Percentiles rank a stretch among this genome's conserved stretches.
phyloP scores from a whole-genome alignment of 2,888 invertebrate species.

The Hemithea aestivaria region DNA sequence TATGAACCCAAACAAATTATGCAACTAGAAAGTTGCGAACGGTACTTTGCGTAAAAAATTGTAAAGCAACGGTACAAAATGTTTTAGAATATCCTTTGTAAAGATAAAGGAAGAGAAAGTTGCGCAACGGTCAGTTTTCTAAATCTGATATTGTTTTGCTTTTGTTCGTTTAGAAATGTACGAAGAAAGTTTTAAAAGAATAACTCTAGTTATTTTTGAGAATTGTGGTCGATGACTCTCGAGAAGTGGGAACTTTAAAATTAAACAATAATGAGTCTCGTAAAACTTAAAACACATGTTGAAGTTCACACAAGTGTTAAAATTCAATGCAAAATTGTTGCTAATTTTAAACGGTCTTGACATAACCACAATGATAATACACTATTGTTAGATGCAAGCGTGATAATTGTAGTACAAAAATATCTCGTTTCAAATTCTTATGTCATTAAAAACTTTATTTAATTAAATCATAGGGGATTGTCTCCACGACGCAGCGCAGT shows the following conservation, averaged over 20 bases:
- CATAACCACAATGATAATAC: no score
- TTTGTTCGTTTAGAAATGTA: conserved; percentile 52
- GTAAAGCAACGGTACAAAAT: conserved; percentile 39
- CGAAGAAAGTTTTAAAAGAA: conserved; percentile 40
- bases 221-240: conserved; percentile 19
- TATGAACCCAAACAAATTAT: conserved; percentile 40
- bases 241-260: conserved; percentile 19
- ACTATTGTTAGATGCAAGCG: no score
- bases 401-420: no score
- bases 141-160: conserved; percentile 48
- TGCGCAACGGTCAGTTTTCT: conserved; percentile 72
- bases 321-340: background rate
- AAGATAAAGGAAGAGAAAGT: conserved; percentile 75
- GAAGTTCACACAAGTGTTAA: no score
- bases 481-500: no score
- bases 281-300: background rate
- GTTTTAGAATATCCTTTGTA: conserved; percentile 56
- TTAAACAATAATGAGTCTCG: conserved; percentile 15
- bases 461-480: no score
- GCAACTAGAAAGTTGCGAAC: conserved; percentile 29
- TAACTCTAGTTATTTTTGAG: conserved; percentile 15
- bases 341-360: conserved; percentile 7
- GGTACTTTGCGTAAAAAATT: conserved; percentile 43
- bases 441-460: no score
- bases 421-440: no score